Evolutionary conservation across 1,140 invertebrate species (phyloP), one percentile per base, ranked within the genome.

Genomic region (Lepidurus arcticus): DNA sequence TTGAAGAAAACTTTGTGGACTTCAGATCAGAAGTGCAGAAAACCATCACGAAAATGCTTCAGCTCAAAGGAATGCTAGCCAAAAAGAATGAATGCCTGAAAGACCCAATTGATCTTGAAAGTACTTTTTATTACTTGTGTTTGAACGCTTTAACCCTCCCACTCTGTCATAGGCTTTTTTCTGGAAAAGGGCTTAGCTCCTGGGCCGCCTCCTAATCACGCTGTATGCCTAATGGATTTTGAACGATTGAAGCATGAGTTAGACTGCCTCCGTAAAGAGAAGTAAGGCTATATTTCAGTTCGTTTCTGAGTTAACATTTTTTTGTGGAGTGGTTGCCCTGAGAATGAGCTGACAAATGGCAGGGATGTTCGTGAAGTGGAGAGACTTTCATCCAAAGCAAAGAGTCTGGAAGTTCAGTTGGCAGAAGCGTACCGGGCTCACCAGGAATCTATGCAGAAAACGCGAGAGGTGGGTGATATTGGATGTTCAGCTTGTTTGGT

Each of bases 211-310:
- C 42, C 11, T 5, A n/a, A 81, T 76, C 81, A 82, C 76, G 53
- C 44, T 1, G 16, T 82, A 47, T 85, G 84, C 76, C 82, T 83
- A 73, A 82, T 85, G 47, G 86, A 87, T 80, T 81, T 84, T 7
- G 80, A 84, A 13, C 83, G 83, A 21, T 79, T 86, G 21, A 85
- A 84, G 79, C 84, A 87, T 80, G 86, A 87, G 78, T 84, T 86
- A 83, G 86, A 87, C 78, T 81, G 85, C 75, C 86, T 86, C 80
- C 86, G 86, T 81, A 73, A 80, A 80, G 77, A 79, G 26, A 75
- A 11, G 13, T 65, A 65, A 13, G 21, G 1, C 1, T 16, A 13
- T 9, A 13, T 9, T 65, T 44, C 24, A 16, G n/a, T 16, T 16
- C 8, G 75, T 44, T 76, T 44, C 7, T 1, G 9, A n/a, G 24